Percentiles rank a stretch among this genome's conserved stretches.
Conservation (phyloP, 1,140 invertebrate genomes). For the Lepidurus couesii region DNA sequence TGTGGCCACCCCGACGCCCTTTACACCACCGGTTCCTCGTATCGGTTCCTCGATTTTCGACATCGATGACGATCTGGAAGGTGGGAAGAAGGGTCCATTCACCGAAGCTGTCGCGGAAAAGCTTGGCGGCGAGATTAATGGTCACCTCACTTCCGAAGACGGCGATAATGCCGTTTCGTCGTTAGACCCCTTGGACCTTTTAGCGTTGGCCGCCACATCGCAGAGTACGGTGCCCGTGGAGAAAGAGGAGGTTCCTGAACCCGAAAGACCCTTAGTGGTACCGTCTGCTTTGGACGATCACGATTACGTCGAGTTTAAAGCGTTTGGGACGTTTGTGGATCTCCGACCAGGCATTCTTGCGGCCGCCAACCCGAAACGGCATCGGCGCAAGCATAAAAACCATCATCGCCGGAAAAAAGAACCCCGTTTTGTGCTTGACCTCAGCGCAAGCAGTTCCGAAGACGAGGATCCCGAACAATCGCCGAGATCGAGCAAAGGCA, state of each 20-base stretch:
- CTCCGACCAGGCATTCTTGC: conserved; percentile 6
- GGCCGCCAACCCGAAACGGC: not conserved
- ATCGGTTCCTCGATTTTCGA: conserved; percentile 34
- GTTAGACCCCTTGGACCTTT: conserved; percentile 28
- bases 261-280: not conserved
- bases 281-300: conserved; percentile 27
- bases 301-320: conserved; percentile 30
- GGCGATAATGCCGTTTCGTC: not conserved
- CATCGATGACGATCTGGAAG: conserved; percentile 33
- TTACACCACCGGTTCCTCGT: conserved; percentile 4
- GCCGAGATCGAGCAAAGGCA: conserved; percentile 12
- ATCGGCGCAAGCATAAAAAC: conserved; percentile 31
- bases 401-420: conserved; percentile 31
- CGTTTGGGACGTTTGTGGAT: not conserved
- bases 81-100: not conserved
- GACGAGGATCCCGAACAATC: conserved; percentile 28
- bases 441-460: conserved; percentile 30
- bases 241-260: conserved; percentile 23
- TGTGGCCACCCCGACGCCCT: not conserved
- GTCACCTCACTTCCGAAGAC: not conserved
- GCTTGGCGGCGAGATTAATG: not conserved
- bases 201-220: conserved; percentile 32
- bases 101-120: not conserved
- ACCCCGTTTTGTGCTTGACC: conserved; percentile 29
- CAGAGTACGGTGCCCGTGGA: not conserved